Evolutionary conservation across 2,113 vertebrate species (phyloP).

Genomic region (Dromas ardeola): DNA sequence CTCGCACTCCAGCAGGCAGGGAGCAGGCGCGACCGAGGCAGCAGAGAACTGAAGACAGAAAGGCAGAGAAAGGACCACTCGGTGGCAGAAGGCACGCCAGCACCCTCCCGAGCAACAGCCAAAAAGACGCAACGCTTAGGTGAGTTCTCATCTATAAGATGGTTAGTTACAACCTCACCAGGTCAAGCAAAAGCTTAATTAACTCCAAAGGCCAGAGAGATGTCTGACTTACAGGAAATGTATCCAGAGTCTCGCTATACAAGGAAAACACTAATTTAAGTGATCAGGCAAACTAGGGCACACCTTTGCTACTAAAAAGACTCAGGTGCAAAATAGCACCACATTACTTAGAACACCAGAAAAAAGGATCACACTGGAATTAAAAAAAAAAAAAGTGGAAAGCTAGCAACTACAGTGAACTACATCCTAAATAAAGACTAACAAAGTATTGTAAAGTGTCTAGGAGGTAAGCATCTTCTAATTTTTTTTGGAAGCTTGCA

Average conservation of each 20-base stretch:
- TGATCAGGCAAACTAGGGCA: background rate
- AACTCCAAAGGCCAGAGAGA: background rate
- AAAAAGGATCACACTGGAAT: background rate
- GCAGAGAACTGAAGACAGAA: background rate
- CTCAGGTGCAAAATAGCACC: background rate
- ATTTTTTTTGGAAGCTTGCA: background rate
- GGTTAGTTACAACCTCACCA: background rate
- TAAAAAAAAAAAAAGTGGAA: background rate
- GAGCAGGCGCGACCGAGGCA: background rate
- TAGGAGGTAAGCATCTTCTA: background rate
- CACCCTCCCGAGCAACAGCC: background rate
- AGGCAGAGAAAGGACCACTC: background rate
- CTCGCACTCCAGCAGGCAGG: background rate
- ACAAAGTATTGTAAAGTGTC: background rate
- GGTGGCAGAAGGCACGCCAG: background rate
- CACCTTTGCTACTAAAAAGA: background rate
- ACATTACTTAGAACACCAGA: background rate
- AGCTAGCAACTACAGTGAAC: background rate
- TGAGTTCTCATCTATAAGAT: background rate
- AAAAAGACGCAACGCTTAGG: background rate
- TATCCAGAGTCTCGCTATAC: background rate
- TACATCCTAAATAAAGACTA: background rate
- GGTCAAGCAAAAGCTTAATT: background rate
- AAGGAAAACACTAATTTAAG: background rate
- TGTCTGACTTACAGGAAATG: background rate